Evolutionary conservation across 2,797 vertebrate species (phyloP).

Genomic region (Characodon lateralis): DNA sequence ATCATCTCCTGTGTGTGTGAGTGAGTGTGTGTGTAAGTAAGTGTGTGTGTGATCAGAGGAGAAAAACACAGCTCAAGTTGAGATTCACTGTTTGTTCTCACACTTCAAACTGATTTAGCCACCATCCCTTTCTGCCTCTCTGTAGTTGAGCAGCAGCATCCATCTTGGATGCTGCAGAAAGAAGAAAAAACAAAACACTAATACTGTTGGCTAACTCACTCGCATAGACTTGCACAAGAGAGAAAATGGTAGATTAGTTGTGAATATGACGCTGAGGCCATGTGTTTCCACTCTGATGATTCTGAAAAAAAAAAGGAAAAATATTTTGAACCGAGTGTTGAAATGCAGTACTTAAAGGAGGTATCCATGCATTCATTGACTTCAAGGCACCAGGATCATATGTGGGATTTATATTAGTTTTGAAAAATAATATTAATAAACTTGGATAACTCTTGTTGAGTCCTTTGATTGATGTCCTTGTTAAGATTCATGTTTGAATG

Average conservation of each 20-base stretch:
- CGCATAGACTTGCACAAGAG: constrained; percentile 96
- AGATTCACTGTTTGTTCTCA: constrained; percentile 64
- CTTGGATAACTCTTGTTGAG: constrained; percentile 93
- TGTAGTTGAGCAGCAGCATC: constrained; percentile 70
- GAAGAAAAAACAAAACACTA: constrained; percentile 88
- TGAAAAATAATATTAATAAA: constrained; percentile 96
- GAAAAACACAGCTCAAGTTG: constrained; percentile 65
- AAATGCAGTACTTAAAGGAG: constrained; percentile 91
- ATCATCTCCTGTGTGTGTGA: constrained; percentile 27
- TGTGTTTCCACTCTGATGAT: constrained; percentile 88
- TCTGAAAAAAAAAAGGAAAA: constrained; percentile 71
- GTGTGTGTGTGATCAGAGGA: constrained; percentile 48
- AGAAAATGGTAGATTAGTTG: constrained; percentile 82
- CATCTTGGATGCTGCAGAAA: constrained; percentile 87
- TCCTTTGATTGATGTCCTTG: constrained; percentile 71
- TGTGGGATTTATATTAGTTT: constrained; percentile 96
- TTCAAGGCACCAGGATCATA: constrained; percentile 89
- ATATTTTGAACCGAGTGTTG: constrained; percentile 87
- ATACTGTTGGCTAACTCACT: constrained; percentile 92
- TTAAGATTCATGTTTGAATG: constrained; percentile 15
- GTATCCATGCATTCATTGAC: constrained; percentile 90
- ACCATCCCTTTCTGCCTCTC: constrained; percentile 65
- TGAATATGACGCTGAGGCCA: constrained; percentile 84
- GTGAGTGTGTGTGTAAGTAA: constrained; percentile 19
- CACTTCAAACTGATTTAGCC: constrained; percentile 80